phyloP scores from a whole-genome alignment of 2,797 vertebrate species.

The Rousettus madagascariensis region DNA sequence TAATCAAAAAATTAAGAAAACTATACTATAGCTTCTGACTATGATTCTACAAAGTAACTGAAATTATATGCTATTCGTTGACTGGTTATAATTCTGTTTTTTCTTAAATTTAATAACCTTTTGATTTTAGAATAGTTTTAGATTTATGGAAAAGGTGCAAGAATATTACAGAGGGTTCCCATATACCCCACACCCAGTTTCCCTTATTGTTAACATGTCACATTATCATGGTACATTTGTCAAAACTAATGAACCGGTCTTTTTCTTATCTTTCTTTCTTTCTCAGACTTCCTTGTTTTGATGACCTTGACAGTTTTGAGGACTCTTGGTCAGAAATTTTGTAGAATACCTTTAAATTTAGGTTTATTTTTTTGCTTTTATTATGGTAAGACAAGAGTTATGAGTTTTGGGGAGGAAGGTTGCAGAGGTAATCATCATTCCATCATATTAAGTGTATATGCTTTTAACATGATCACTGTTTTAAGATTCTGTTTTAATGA shows the following conservation, averaged over 20 bases:
- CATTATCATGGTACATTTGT: neutral
- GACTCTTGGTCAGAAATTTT: neutral
- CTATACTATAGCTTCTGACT: neutral
- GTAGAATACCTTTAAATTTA: neutral
- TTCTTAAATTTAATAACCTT: neutral
- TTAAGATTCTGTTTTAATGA: neutral
- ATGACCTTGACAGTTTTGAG: neutral
- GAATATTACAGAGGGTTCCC: neutral
- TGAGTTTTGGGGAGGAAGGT: neutral
- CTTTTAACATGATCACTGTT: neutral
- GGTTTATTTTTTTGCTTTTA: neutral
- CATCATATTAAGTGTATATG: neutral
- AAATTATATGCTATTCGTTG: neutral
- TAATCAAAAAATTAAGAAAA: neutral
- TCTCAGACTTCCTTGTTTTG: neutral
- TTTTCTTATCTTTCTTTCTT: neutral
- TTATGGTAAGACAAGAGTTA: neutral
- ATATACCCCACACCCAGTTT: neutral
- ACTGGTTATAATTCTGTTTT: neutral
- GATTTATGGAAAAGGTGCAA: neutral
- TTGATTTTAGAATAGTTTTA: neutral
- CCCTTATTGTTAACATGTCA: neutral
- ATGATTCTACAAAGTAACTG: neutral
- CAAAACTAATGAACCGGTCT: neutral
- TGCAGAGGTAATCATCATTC: neutral